Conservation (phyloP, 2,797 vertebrate species). For the Gallinago stenura region DNA sequence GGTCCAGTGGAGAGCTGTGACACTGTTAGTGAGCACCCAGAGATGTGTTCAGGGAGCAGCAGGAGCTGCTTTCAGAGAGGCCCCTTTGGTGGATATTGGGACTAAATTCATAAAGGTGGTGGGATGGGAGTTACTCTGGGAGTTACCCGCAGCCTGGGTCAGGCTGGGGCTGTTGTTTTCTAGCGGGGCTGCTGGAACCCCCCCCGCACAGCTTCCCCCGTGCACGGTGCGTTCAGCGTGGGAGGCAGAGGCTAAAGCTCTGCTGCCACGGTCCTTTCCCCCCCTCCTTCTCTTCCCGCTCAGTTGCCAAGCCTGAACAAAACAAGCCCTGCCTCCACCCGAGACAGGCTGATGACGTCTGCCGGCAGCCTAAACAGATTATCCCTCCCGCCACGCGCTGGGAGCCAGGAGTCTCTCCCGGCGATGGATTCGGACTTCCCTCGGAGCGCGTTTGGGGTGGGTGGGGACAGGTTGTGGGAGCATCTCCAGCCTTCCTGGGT, state of each 20-base stretch:
- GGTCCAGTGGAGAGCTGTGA: background rate
- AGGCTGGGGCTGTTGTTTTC: background rate
- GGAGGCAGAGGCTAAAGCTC: slow-evolving; percentile 13
- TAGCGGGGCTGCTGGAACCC: background rate
- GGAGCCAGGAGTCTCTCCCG: slow-evolving; percentile 14
- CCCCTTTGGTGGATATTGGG: background rate
- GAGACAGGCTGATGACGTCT: slow-evolving; percentile 57
- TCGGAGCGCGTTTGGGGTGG: background rate
- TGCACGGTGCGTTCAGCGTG: background rate
- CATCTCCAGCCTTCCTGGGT: background rate
- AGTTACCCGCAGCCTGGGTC: background rate
- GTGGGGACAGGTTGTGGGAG: background rate
- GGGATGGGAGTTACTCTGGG: background rate
- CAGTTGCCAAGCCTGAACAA: slow-evolving; percentile 53
- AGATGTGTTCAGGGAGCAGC: background rate
- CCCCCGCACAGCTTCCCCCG: background rate
- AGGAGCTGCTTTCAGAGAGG: background rate
- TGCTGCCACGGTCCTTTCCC: background rate
- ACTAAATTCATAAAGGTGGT: background rate
- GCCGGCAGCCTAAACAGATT: slow-evolving; percentile 59
- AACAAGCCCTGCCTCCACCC: slow-evolving; percentile 48
- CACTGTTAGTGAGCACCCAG: background rate
- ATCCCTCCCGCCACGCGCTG: background rate
- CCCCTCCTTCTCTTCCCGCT: background rate
- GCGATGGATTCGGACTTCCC: background rate